A percentile compares a stretch with the other conserved stretches of the same genome.
phyloP scores from a whole-genome alignment of 2,888 invertebrate species.

The Ischnura elegans region DNA sequence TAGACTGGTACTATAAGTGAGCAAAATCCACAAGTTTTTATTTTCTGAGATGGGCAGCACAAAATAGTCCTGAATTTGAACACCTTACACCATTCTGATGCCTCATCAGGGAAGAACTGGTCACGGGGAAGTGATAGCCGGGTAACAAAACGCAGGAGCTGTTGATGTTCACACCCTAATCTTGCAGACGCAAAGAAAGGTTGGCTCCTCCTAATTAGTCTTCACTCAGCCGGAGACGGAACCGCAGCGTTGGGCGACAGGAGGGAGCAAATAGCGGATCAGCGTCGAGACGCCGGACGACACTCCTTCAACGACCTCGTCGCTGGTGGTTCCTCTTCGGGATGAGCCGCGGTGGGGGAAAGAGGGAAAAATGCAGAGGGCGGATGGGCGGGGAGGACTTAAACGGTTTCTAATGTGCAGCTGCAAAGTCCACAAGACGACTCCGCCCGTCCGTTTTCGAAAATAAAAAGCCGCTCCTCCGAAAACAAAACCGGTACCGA shows the following conservation, averaged over 20 bases:
- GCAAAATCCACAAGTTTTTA: no score
- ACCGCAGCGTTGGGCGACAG: neutral
- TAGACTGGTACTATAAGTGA: no score
- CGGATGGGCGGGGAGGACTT: neutral
- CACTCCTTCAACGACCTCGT: neutral
- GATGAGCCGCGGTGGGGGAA: neutral
- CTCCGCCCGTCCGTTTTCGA: neutral
- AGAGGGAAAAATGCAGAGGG: neutral
- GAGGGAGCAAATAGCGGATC: neutral
- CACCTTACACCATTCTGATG: no score
- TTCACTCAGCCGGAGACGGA: neutral
- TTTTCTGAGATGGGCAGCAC: no score
- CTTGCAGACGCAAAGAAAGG: no score
- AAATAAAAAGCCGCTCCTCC: neutral
- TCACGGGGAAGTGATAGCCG: no score
- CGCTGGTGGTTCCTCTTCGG: neutral
- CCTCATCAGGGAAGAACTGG: no score
- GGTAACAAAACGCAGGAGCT: no score
- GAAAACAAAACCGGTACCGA: neutral
- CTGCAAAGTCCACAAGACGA: neutral
- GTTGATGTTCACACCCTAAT: no score
- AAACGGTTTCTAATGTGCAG: conserved; percentile 17
- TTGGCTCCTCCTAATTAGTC: neutral
- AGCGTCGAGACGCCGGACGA: neutral
- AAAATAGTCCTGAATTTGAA: no score